These are phyloP conservation scores for Drosophila nasuta DNA, from an alignment of 1,140 invertebrate species.

Conservation along the genomic window DNA sequence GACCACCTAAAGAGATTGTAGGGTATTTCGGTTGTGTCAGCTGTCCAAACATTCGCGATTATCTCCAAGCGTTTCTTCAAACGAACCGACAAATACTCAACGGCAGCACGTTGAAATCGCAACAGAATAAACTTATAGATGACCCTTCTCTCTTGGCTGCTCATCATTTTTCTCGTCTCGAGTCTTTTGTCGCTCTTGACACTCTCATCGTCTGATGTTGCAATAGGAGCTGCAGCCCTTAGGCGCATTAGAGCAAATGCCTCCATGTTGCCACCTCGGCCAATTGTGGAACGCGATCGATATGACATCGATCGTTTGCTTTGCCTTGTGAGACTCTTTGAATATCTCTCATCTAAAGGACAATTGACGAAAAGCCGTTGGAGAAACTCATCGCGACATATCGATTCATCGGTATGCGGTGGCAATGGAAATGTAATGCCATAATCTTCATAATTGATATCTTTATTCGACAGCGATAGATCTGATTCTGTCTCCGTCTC, in stretches of 20 bases:
- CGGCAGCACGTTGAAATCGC: conserved; percentile 30
- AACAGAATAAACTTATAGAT: neutral
- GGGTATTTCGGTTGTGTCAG: conserved; percentile 21
- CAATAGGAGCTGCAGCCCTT: too few relatives aligned
- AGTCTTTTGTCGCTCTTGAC: too few relatives aligned
- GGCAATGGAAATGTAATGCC: conserved; percentile 50
- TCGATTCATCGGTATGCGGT: conserved; percentile 28
- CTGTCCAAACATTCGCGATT: conserved; percentile 38
- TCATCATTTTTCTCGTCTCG: too few relatives aligned
- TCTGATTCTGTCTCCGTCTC: neutral
- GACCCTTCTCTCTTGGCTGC: neutral
- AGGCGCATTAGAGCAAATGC: too few relatives aligned
- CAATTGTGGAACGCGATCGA: too few relatives aligned
- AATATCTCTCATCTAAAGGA: too few relatives aligned
- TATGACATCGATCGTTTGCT: too few relatives aligned
- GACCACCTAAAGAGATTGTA: conserved; percentile 58
- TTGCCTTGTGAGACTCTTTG: too few relatives aligned
- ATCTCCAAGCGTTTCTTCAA: conserved; percentile 34
- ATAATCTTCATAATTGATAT: neutral
- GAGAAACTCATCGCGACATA: conserved; percentile 56
- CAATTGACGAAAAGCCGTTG: neutral
- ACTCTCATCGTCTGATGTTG: too few relatives aligned
- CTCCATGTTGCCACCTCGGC: too few relatives aligned
- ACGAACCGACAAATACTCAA: conserved; percentile 44
- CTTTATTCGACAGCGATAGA: too few relatives aligned